These are phyloP conservation scores for Passer montanus DNA, from an alignment of 2,113 vertebrate genomes.

Conservation along the genomic window DNA sequence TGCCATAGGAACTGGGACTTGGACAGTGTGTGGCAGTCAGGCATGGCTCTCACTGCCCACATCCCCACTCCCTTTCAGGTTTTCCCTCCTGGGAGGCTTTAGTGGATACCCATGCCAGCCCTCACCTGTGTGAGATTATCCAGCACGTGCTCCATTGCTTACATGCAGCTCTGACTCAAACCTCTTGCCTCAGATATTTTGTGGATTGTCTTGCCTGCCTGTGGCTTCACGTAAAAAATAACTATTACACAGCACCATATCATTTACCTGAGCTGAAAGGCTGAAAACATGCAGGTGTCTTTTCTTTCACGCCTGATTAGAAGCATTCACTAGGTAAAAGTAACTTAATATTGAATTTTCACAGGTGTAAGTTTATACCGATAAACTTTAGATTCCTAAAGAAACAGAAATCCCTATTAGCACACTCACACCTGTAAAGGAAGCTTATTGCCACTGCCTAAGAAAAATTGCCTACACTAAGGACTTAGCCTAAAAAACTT, in stretches of 20 bases:
- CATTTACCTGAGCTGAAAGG: neutral
- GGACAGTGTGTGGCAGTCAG: neutral
- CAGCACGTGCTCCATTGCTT: rapidly evolving
- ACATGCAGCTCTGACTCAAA: neutral
- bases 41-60: neutral
- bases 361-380: neutral
- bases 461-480: neutral
- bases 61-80: neutral
- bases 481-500: neutral
- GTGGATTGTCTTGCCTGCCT: neutral
- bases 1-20: too few relatives aligned
- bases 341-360: neutral
- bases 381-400: neutral
- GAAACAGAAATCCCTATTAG: neutral
- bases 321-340: neutral
- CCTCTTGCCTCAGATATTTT: neutral
- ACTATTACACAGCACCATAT: neutral
- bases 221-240: neutral
- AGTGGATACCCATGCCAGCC: neutral
- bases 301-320: neutral
- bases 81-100: neutral
- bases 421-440: neutral
- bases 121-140: neutral
- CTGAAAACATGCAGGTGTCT: neutral
- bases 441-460: neutral